phyloP scores from a whole-genome alignment of 2,797 vertebrate species.

The Alectoris magna region DNA sequence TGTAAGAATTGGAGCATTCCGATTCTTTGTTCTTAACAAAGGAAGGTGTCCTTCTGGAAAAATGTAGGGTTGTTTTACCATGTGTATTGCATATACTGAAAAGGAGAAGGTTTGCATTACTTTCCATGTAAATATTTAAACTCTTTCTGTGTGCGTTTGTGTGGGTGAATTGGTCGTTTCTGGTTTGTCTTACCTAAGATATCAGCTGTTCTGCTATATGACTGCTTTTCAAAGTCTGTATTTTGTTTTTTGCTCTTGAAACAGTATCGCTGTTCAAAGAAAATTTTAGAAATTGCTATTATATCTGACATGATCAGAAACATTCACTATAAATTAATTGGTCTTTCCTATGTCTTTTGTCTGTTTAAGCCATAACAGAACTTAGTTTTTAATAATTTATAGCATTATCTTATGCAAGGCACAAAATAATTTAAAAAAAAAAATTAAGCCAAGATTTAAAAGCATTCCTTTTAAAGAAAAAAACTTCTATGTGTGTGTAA shows the following conservation, averaged over 20 bases:
- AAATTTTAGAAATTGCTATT: neutral
- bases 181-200: neutral
- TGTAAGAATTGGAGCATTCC: neutral
- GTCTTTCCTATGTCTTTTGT: neutral
- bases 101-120: neutral
- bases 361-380: neutral
- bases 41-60: neutral
- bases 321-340: rapidly evolving
- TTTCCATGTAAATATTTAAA: neutral
- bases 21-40: neutral
- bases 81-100: neutral
- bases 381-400: neutral
- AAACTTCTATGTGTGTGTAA: neutral
- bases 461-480: neutral
- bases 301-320: neutral
- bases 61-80: neutral
- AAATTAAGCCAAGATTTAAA: neutral
- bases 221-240: neutral
- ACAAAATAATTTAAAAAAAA: neutral
- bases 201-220: neutral
- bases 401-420: neutral
- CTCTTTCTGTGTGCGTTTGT: neutral
- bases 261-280: neutral
- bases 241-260: neutral
- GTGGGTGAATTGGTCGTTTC: neutral